Base-by-base conservation (phyloP, 2,888 invertebrate genomes). In the Petrolisthes manimaculis region DNA sequence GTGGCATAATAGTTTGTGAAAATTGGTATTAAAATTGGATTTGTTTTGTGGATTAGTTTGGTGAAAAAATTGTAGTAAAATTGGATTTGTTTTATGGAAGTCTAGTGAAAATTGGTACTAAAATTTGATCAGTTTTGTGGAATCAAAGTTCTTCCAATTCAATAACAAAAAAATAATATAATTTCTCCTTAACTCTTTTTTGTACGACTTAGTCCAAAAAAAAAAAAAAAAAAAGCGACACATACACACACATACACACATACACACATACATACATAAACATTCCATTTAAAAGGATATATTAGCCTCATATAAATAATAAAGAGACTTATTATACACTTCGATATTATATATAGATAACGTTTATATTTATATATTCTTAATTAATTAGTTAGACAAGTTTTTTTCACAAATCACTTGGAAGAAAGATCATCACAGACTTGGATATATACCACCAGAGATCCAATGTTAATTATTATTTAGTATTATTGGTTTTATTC, bases 381-480 rank as follows among this genome's bases (percentile, higher is more conserved):
- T 6, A n/a, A 71, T n/a, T 71, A 71, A n/a, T n/a, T 71, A 18
- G 18, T 71, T n/a, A 18, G n/a, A 71, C 18, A 61, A 14, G 9
- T n/a, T 21, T 21, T 71, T 5, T 71, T 71, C 18, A 86, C 75
- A 82, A 77, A 84, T 74, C 56, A 82, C 69, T 18, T 69, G 54
- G 18, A 83, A 77, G n/a, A n/a, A n/a, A n/a, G 67, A 51, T 80
- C 88, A 88, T 88, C 88, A 88, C 88, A 88, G 88, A 88, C 88
- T 88, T 75, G 75, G 88, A 88, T 84, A 88, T 80, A 88, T n/a
- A n/a, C n/a, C 88, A 82, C 74, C 75, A 53, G 77, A 86, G 82
- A 77, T 86, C 71, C 71, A 14, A 71, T 21, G 12, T 71, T 14
- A 61, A n/a, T n/a, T n/a, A n/a, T n/a, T n/a, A n/a, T n/a, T n/a